Conservation (phyloP, 2,888 invertebrate species). For the Melieria omissa region DNA sequence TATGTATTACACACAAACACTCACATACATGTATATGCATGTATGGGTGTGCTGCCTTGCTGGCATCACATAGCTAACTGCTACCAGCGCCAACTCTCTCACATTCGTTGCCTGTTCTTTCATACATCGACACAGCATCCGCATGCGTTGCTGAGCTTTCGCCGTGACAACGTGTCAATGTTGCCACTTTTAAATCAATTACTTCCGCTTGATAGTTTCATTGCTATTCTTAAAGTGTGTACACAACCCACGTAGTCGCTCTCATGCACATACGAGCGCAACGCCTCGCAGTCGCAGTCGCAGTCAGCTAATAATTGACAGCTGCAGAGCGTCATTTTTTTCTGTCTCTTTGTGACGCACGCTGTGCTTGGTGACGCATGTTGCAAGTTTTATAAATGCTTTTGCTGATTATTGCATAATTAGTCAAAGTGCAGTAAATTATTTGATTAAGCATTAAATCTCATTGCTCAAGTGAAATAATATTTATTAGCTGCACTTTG, state of each 20-base stretch:
- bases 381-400: too few relatives aligned
- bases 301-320: too few relatives aligned
- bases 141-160: neutral
- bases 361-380: too few relatives aligned
- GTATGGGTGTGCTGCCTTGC: neutral
- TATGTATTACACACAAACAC: neutral
- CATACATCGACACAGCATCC: neutral
- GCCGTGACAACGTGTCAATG: constrained; percentile 38
- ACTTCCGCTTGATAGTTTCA: constrained; percentile 39
- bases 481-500: too few relatives aligned
- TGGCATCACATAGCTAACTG: neutral
- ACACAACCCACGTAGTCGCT: neutral
- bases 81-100: neutral
- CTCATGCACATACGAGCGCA: neutral
- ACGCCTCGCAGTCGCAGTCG: neutral
- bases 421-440: too few relatives aligned
- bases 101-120: neutral
- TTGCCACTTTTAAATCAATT: constrained; percentile 44
- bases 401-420: too few relatives aligned
- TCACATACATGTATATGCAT: neutral
- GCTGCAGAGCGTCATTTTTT: too few relatives aligned
- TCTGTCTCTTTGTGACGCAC: too few relatives aligned
- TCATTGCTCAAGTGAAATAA: too few relatives aligned
- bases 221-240: neutral
- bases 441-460: too few relatives aligned